Percentiles rank a stretch among this genome's conserved stretches.
phyloP scores from a whole-genome alignment of 2,888 invertebrate species.

The Eilema griseolum region DNA sequence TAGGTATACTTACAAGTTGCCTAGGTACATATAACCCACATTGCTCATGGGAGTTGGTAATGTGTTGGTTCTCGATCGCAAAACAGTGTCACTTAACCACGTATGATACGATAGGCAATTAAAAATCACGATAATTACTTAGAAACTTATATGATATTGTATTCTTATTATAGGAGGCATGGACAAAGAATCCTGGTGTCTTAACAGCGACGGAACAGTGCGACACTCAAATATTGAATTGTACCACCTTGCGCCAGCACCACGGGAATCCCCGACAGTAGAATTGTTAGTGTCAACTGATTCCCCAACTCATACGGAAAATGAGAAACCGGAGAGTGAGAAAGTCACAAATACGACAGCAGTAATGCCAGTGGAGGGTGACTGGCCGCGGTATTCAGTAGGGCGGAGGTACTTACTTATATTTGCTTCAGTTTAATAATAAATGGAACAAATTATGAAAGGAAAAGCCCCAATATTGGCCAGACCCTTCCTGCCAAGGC shows the following conservation, averaged over 20 bases:
- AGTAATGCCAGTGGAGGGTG: constrained; percentile 94
- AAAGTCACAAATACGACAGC: constrained; percentile 60
- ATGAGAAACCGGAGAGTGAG: constrained; percentile 70
- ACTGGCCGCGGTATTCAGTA: no score
- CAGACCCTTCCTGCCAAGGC: no score
- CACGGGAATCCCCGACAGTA: constrained; percentile 77
- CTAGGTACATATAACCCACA: no score
- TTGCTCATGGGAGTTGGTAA: no score
- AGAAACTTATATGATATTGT: background rate
- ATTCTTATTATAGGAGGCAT: constrained; percentile 89
- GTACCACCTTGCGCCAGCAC: constrained; percentile 87
- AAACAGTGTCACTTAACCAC: no score
- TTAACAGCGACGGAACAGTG: constrained; percentile 96
- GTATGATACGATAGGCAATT: no score
- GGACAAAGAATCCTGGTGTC: constrained; percentile 97
- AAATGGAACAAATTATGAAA: no score
- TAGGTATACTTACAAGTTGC: no score
- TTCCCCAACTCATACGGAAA: constrained; percentile 65
- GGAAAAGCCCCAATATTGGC: no score
- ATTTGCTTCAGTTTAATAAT: no score
- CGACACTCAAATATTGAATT: constrained; percentile 94
- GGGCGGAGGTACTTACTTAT: no score
- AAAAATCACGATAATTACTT: background rate
- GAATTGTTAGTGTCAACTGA: constrained; percentile 78
- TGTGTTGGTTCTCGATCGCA: no score